Percentiles rank a stretch among this genome's conserved stretches.
Conservation (phyloP, 2,797 vertebrate species). For the Centropyge bicolor region DNA sequence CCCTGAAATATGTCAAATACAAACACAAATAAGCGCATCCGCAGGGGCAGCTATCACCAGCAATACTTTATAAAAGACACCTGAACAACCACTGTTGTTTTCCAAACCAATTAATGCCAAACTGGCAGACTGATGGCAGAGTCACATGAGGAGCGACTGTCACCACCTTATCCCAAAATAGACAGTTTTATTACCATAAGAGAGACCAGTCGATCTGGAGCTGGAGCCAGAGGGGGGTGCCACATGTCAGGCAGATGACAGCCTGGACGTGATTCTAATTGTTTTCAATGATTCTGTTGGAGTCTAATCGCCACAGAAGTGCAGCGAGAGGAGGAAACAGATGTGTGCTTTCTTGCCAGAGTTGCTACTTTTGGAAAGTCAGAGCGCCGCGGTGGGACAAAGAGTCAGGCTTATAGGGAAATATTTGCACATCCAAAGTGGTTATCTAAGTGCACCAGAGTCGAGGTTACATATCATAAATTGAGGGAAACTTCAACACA, state of each 20-base stretch:
- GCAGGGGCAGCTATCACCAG: slow-evolving; percentile 34
- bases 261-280: slow-evolving; percentile 82
- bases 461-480: slow-evolving; percentile 37
- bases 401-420: slow-evolving; percentile 28
- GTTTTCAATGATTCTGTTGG: slow-evolving; percentile 84
- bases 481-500: slow-evolving; percentile 31
- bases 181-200: slow-evolving; percentile 65
- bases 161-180: slow-evolving; percentile 66
- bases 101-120: slow-evolving; percentile 55
- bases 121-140: slow-evolving; percentile 37
- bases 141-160: slow-evolving; percentile 36
- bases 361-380: slow-evolving; percentile 54
- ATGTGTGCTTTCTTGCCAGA: slow-evolving; percentile 38
- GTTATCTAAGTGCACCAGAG: slow-evolving; percentile 46
- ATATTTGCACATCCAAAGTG: slow-evolving; percentile 56
- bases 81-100: slow-evolving; percentile 50
- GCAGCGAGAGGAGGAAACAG: slow-evolving; percentile 26
- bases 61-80: slow-evolving; percentile 28
- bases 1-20: slow-evolving; percentile 50
- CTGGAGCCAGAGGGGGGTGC: slow-evolving; percentile 54
- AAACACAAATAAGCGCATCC: slow-evolving; percentile 40
- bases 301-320: slow-evolving; percentile 65
- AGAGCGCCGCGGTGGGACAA: slow-evolving; percentile 24
- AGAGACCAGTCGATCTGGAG: slow-evolving; percentile 62
- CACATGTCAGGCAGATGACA: slow-evolving; percentile 75